Base-by-base conservation (phyloP, 2,888 invertebrate genomes). In the Mythimna pallens region DNA sequence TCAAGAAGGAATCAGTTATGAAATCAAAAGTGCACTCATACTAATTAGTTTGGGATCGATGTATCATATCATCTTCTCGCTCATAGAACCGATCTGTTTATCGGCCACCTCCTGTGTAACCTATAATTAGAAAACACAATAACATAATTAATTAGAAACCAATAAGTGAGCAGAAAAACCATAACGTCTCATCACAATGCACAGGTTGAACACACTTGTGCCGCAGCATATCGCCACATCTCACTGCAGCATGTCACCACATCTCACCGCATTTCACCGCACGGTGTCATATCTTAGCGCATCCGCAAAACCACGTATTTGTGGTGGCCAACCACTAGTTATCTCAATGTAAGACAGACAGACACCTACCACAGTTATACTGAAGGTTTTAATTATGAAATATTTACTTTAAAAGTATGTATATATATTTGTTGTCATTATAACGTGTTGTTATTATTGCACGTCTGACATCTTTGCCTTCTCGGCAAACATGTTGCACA, bases 241-340 rank as follows among this genome's bases (percentile, higher is more conserved):
- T 30, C 12, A 34, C 50, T 54, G 64, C 64, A 50, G n/a, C 43
- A 14, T 34, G 20, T 55, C 22, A 22, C 43, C 52, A 17, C 54
- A 57, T 22, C 3, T 30, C 12, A 34, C 50, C 59, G 64, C 64
- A 50, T 25, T 30, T 62, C 40, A 52, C 40, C 30, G 3, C 52
- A 40, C 12, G 6, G 40, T 64, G 30, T 34, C 50, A 43, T 50
- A 50, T 40, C 62, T 34, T 20, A 57, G 20, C 74, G 43, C n/a
- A 10, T 64, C 22, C 54, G 9, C 9, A 63, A 50, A 12, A 55
- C 47, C 69, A 47, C 69, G 10, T 43, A 47, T 58, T 40, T 47
- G 22, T 47, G 34, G 10, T 59, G 9, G 17, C 2, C 12, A 7
- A 36, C 76, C 54, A 17, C 47, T n/a, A 22, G 22, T 43, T 50